Conservation (phyloP, 2,113 vertebrate genomes). For the Brienomyrus brachyistius region DNA sequence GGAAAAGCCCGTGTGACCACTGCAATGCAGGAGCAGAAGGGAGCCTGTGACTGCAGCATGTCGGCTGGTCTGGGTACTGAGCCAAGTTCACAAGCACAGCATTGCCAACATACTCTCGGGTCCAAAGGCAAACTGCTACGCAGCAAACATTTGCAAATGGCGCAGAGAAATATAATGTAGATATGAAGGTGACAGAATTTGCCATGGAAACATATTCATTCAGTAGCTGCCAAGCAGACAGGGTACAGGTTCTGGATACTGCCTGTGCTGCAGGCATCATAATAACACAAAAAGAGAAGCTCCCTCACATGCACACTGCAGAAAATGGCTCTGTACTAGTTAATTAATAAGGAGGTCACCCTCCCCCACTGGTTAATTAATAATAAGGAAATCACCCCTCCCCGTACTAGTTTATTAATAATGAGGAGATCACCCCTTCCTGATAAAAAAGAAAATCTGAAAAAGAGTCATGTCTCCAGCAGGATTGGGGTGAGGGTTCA, state of each 20-base stretch:
- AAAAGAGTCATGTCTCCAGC: not conserved
- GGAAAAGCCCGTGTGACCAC: not conserved
- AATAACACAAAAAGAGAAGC: too few relatives aligned
- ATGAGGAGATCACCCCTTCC: not conserved
- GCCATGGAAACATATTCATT: not conserved
- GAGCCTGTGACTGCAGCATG: not conserved
- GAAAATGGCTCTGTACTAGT: not conserved
- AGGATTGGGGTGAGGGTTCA: not conserved
- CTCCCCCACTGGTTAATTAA: not conserved
- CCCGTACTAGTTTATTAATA: too few relatives aligned
- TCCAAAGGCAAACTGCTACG: not conserved
- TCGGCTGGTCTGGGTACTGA: not conserved
- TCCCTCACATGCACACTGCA: not conserved
- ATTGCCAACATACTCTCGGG: not conserved
- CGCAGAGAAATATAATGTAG: not conserved
- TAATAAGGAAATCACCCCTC: not conserved
- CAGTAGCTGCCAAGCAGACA: not conserved
- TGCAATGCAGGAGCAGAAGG: slow-evolving; percentile 9
- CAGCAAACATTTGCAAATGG: not conserved
- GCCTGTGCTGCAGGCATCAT: not conserved
- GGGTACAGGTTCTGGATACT: not conserved
- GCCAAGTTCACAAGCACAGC: not conserved
- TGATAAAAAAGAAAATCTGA: not conserved
- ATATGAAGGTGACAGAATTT: not conserved
- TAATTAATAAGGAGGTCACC: not conserved